Evolutionary conservation across 1,140 invertebrate genomes (phyloP).

Genomic region (Drosophila triauraria): DNA sequence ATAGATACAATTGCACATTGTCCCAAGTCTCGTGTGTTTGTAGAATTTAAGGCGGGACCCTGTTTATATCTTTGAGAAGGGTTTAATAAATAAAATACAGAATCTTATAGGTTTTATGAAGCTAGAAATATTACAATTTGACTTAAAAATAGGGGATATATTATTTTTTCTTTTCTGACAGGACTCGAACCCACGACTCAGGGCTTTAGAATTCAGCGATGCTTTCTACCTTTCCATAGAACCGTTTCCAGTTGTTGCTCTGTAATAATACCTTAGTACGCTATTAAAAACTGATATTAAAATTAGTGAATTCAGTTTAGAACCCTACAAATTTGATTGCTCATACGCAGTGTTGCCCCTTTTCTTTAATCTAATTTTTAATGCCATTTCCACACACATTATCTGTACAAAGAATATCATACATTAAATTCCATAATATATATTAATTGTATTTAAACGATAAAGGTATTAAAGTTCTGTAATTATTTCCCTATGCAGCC

Average conservation of each 20-base stretch:
- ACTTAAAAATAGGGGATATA: too few relatives aligned
- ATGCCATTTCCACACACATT: neutral
- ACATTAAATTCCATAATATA: too few relatives aligned
- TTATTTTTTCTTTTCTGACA: too few relatives aligned
- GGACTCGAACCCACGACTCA: too few relatives aligned
- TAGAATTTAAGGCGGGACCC: slow-evolving; percentile 1
- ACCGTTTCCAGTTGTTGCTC: too few relatives aligned
- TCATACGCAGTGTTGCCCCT: neutral
- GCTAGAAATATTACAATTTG: too few relatives aligned
- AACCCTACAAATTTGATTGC: neutral
- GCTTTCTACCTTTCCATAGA: too few relatives aligned
- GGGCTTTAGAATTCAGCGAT: too few relatives aligned
- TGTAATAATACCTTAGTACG: too few relatives aligned
- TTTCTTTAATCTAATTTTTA: neutral
- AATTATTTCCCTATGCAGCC: neutral
- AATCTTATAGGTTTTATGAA: neutral
- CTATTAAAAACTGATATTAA: too few relatives aligned
- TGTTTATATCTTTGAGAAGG: neutral
- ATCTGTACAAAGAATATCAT: neutral
- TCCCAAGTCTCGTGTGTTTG: neutral
- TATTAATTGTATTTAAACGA: neutral
- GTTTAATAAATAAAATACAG: neutral
- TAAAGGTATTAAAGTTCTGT: neutral
- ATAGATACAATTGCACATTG: slow-evolving; percentile 7
- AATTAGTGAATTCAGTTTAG: neutral